Conservation (phyloP, 2,797 vertebrate species). For the Crocodylus rhombifer region DNA sequence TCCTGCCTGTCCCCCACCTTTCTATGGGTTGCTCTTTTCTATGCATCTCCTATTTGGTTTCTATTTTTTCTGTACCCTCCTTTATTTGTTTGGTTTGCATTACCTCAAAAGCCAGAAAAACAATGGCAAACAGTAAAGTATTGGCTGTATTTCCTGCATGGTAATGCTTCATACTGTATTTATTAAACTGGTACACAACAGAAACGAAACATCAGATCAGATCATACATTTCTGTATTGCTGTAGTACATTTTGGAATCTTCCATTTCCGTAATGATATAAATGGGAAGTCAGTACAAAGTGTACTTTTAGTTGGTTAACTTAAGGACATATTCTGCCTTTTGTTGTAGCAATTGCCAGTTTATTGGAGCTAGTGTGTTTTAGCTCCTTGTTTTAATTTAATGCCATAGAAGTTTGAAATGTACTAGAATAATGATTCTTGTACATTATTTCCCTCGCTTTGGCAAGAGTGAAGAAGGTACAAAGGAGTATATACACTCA, state of each 20-base stretch:
- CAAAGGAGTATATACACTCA: too few relatives aligned
- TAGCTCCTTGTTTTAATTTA: neutral
- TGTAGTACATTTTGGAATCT: neutral
- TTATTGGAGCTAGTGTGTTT: neutral
- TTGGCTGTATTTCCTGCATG: neutral
- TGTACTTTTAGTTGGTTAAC: neutral
- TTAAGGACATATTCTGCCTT: neutral
- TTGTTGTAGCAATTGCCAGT: neutral
- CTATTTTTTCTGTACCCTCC: neutral
- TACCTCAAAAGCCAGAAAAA: neutral
- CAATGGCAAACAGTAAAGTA: neutral
- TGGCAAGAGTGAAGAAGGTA: too few relatives aligned
- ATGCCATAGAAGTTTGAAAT: neutral
- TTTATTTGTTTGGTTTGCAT: neutral
- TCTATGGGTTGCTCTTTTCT: neutral
- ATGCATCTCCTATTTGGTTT: neutral
- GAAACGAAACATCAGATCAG: neutral
- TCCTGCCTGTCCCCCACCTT: neutral
- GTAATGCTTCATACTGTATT: neutral
- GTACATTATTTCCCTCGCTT: too few relatives aligned
- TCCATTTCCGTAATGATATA: neutral
- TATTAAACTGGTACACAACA: neutral
- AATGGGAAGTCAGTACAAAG: neutral
- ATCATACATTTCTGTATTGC: neutral
- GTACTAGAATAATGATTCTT: too few relatives aligned